phyloP scores from a whole-genome alignment of 1,140 invertebrate genomes.

The Andrena cerasifolii region DNA sequence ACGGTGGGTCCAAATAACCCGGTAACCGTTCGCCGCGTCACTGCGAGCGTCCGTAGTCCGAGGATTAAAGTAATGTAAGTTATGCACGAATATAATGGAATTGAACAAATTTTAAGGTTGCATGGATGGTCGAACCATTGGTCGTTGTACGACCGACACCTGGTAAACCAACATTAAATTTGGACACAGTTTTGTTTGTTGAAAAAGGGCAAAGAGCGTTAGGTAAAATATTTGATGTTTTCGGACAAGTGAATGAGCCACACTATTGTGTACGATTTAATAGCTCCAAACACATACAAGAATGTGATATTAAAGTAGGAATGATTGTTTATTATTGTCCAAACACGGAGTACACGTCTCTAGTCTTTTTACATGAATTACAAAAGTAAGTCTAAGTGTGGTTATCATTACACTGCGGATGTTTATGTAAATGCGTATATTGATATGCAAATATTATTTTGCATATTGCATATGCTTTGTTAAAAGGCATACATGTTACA shows the following conservation, averaged over 20 bases:
- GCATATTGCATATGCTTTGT: too few species aligned
- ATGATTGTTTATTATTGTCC: conserved; percentile 92
- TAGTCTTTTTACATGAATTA: conserved; percentile 88
- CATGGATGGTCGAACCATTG: conserved; percentile 78
- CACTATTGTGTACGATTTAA: conserved; percentile 93
- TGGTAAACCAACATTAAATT: conserved; percentile 89
- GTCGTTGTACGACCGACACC: conserved; percentile 76
- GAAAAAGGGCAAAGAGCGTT: conserved; percentile 88
- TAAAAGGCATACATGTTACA: too few species aligned
- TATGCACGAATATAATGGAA: conserved; percentile 31
- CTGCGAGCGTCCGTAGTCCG: too few species aligned
- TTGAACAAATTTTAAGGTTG: conserved; percentile 68
- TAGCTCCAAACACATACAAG: conserved; percentile 87
- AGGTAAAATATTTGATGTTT: conserved; percentile 94
- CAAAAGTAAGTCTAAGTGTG: conserved; percentile 85
- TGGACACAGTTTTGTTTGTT: conserved; percentile 93
- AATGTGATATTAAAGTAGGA: conserved; percentile 85
- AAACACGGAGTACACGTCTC: conserved; percentile 87
- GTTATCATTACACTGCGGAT: too few species aligned
- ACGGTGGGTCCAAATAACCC: too few species aligned
- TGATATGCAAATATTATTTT: too few species aligned
- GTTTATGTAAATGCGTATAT: too few species aligned
- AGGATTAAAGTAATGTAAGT: conserved; percentile 30
- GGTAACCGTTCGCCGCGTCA: too few species aligned
- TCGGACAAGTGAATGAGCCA: conserved; percentile 91